Evolutionary conservation across 2,113 vertebrate genomes (phyloP).

Genomic region (Eulacestoma nigropectus): DNA sequence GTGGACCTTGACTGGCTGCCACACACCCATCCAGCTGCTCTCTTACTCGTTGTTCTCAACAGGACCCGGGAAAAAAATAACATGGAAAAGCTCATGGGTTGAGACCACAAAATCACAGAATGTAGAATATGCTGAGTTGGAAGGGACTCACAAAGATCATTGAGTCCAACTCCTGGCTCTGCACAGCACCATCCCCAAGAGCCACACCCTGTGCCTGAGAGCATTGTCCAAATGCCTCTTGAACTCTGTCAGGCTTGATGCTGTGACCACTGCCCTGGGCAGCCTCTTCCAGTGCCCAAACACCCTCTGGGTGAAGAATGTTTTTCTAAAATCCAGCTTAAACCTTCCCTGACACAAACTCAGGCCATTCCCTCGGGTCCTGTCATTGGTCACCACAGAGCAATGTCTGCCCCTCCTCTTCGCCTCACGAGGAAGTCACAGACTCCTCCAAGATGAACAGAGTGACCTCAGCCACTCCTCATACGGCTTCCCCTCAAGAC

Average conservation of each 20-base stretch:
- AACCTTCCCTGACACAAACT: neutral
- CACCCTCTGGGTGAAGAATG: rapidly evolving
- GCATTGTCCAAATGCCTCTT: neutral
- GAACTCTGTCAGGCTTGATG: neutral
- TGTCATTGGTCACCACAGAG: neutral
- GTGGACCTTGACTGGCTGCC: neutral
- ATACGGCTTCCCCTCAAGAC: neutral
- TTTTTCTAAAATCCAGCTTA: neutral
- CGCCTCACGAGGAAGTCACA: rapidly evolving
- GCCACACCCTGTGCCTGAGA: neutral
- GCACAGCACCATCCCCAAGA: neutral
- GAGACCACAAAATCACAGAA: neutral
- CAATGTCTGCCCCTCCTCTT: neutral
- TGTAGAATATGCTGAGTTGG: neutral
- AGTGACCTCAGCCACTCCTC: neutral
- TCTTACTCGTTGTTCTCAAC: rapidly evolving
- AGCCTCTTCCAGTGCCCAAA: neutral
- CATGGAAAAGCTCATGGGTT: neutral
- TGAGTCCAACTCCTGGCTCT: neutral
- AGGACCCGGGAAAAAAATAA: neutral
- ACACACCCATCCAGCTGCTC: neutral
- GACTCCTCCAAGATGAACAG: neutral
- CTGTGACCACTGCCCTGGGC: neutral
- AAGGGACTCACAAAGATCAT: neutral
- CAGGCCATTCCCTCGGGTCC: rapidly evolving